These are phyloP conservation scores for Drosophila atripex DNA, from an alignment of 2,888 invertebrate genomes.

Conservation along the genomic window DNA sequence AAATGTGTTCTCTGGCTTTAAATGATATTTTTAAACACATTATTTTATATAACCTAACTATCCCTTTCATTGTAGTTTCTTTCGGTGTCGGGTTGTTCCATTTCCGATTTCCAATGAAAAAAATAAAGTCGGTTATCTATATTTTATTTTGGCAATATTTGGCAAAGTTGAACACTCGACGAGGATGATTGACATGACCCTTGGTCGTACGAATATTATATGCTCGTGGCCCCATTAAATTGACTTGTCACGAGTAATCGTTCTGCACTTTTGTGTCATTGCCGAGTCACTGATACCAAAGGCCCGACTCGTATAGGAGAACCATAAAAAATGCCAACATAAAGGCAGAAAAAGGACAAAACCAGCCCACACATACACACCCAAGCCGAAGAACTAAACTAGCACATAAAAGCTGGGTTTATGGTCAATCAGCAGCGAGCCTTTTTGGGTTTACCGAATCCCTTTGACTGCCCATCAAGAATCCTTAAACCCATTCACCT, in stretches of 20 bases:
- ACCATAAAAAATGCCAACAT: conserved; percentile 33
- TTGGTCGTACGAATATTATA: conserved; percentile 9
- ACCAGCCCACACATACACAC: conserved; percentile 4
- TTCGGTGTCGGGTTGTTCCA: conserved; percentile 11
- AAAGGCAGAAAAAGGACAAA: conserved; percentile 21
- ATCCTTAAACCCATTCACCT: conserved; percentile 55
- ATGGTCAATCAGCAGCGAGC: conserved; percentile 69
- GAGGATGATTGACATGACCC: conserved; percentile 41
- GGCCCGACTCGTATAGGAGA: conserved; percentile 42
- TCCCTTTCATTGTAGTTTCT: neutral
- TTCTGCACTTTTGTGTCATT: conserved; percentile 60
- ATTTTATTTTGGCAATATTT: conserved; percentile 37
- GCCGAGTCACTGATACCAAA: conserved; percentile 58
- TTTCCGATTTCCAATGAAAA: conserved; percentile 9
- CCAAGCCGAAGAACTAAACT: neutral
- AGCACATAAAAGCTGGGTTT: conserved; percentile 53
- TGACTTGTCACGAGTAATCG: conserved; percentile 53
- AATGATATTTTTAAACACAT: too few species aligned
- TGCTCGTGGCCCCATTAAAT: conserved; percentile 42
- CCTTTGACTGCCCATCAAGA: conserved; percentile 64
- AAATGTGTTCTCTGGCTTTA: neutral
- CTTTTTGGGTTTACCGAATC: conserved; percentile 70
- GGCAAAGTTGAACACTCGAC: conserved; percentile 20
- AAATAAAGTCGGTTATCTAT: conserved; percentile 34
- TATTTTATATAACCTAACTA: too few species aligned